Evolutionary conservation across 2,113 vertebrate species (phyloP).

Genomic region (Felis catus): F.catus_Fca126_mat1.0 CM031419.1:147095501-147096000

Average conservation of each 20-base stretch:
- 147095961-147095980: conserved; percentile 6
- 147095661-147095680: neutral
- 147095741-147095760: conserved; percentile 61
- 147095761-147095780: conserved; percentile 53
- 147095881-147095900: conserved; percentile 39
- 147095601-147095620: neutral
- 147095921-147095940: neutral
- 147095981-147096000: conserved; percentile 26
- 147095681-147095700: no score
- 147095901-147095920: conserved; percentile 39
- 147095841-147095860: conserved; percentile 73
- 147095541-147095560: neutral
- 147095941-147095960: neutral
- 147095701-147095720: neutral
- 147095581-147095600: neutral
- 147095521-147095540: neutral
- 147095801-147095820: conserved; percentile 82
- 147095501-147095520: neutral
- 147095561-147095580: neutral
- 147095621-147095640: neutral
- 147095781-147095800: conserved; percentile 80
- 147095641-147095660: neutral
- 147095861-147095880: conserved; percentile 35
- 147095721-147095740: neutral
- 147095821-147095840: conserved; percentile 76